These are phyloP conservation scores for Meandrusa payeni DNA, from an alignment of 2,888 invertebrate species.

Conservation along the genomic window DNA sequence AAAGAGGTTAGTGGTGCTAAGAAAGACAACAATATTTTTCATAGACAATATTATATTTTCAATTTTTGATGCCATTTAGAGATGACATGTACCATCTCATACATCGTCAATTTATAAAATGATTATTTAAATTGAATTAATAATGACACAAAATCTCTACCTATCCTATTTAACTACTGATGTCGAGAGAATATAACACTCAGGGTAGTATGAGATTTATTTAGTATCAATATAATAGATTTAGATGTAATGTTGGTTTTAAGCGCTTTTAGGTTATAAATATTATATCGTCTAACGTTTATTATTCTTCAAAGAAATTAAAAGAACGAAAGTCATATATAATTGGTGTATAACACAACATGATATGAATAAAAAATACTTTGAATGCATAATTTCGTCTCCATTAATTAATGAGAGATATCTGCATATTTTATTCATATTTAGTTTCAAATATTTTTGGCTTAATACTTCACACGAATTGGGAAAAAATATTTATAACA, in stretches of 20 bases:
- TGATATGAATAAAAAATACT: too few relatives aligned
- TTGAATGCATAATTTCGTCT: too few relatives aligned
- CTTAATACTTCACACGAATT: too few relatives aligned
- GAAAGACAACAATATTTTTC: slow-evolving; percentile 66
- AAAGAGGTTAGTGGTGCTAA: slow-evolving; percentile 70
- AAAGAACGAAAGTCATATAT: too few relatives aligned
- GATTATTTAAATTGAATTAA: slow-evolving; percentile 37
- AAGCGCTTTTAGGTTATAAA: slow-evolving; percentile 1
- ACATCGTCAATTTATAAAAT: slow-evolving; percentile 63
- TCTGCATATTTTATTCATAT: too few relatives aligned
- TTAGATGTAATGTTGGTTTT: slow-evolving; percentile 21
- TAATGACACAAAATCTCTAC: slow-evolving; percentile 29
- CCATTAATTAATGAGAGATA: too few relatives aligned
- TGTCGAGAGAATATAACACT: slow-evolving; percentile 51
- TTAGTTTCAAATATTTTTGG: too few relatives aligned
- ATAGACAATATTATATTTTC: slow-evolving; percentile 70
- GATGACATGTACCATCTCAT: slow-evolving; percentile 56
- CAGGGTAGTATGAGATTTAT: slow-evolving; percentile 59
- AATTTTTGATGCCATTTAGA: slow-evolving; percentile 66
- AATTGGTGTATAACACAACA: too few relatives aligned
- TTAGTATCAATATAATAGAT: slow-evolving; percentile 30
- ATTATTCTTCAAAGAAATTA: too few relatives aligned
- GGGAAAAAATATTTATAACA: too few relatives aligned
- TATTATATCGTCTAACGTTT: neutral
- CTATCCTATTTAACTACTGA: slow-evolving; percentile 37